A percentile compares a stretch with the other conserved stretches of the same genome.
These are phyloP conservation scores for Dendrocopos noguchii DNA, from an alignment of 2,113 vertebrate genomes.

Conservation along the genomic window DNA sequence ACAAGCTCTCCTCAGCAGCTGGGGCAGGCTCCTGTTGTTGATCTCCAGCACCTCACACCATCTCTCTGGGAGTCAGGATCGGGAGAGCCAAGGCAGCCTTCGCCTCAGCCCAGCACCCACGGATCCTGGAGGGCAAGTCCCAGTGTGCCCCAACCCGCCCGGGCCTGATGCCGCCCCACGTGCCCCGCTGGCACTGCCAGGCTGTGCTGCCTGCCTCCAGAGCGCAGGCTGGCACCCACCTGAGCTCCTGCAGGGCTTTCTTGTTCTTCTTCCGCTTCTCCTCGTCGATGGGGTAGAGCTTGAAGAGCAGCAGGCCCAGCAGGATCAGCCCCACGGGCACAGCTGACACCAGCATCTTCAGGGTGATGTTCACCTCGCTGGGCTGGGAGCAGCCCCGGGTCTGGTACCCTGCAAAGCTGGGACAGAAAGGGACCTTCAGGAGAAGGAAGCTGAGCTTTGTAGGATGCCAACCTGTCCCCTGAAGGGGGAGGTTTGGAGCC, in stretches of 20 bases:
- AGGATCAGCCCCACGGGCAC: slow-evolving; percentile 85
- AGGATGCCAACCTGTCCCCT: not conserved
- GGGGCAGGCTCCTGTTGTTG: not conserved
- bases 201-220: accelerated
- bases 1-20: not conserved
- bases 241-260: slow-evolving; percentile 82
- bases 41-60: not conserved
- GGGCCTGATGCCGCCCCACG: not conserved
- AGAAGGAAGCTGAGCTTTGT: not conserved
- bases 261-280: slow-evolving; percentile 84
- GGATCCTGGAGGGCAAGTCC: not conserved
- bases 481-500: not conserved
- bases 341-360: slow-evolving; percentile 89
- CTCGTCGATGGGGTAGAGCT: slow-evolving; percentile 90
- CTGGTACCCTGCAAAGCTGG: slow-evolving; percentile 90
- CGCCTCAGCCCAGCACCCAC: not conserved
- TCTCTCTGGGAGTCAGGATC: not conserved
- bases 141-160: not conserved
- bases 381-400: slow-evolving; percentile 85
- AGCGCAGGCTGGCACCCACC: slow-evolving; percentile 71
- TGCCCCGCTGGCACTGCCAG: accelerated
- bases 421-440: not conserved
- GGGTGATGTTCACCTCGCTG: slow-evolving; percentile 79
- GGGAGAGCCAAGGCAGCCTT: not conserved
- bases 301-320: slow-evolving; percentile 88